A percentile compares a stretch with the other conserved stretches of the same genome.
These are phyloP conservation scores for Minunthozetes semirufus DNA, from an alignment of 2,888 invertebrate species.

Conservation along the genomic window DNA sequence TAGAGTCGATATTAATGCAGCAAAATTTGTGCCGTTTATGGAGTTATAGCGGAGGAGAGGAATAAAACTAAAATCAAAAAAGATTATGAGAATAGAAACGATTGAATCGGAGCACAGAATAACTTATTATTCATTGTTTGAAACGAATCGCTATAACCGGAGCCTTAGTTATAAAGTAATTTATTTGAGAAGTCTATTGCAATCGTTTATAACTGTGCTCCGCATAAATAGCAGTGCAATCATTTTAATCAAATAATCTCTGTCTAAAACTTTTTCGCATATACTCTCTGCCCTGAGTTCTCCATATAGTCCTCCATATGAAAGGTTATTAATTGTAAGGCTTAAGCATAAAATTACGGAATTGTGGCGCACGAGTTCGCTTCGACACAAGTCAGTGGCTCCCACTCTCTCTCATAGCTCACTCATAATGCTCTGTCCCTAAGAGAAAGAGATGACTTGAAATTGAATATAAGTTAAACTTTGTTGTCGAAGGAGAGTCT, in stretches of 20 bases:
- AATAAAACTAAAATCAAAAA: too few species aligned
- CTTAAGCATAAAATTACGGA: conserved; percentile 18
- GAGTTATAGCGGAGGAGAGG: too few species aligned
- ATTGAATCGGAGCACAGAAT: not conserved
- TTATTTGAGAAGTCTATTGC: conserved; percentile 12
- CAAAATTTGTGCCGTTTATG: too few species aligned
- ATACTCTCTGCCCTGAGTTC: not conserved
- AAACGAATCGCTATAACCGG: not conserved
- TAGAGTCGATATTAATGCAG: too few species aligned
- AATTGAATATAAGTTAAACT: conserved; percentile 8
- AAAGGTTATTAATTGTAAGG: conserved; percentile 26
- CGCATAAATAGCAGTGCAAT: conserved; percentile 14
- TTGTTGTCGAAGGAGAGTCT: not conserved
- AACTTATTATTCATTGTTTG: conserved; percentile 8
- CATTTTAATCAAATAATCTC: conserved; percentile 29
- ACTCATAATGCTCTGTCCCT: too few species aligned
- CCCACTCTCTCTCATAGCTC: not conserved
- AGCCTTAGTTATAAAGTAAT: conserved; percentile 18
- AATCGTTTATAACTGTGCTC: not conserved
- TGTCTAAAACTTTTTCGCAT: not conserved
- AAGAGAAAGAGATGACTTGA: not conserved
- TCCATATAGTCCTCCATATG: not conserved
- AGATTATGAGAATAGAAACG: too few species aligned
- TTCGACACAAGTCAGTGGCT: not conserved
- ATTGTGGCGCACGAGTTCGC: conserved; percentile 22